These are phyloP conservation scores for Sarcophaga rosellei DNA, from an alignment of 2,888 invertebrate species.

Conservation along the genomic window DNA sequence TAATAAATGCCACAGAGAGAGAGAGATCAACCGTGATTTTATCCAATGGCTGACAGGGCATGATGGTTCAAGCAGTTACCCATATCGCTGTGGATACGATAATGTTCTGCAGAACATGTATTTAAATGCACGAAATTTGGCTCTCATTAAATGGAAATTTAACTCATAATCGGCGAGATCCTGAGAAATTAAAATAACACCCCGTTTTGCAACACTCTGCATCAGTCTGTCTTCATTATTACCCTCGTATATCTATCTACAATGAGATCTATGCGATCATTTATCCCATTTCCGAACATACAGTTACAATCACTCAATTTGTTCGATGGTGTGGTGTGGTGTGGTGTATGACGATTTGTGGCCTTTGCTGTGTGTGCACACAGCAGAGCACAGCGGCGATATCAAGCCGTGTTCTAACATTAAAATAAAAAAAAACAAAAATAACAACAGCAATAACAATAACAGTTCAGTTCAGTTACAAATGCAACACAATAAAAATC, in stretches of 20 bases:
- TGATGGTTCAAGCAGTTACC: no score
- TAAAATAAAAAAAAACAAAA: constrained; percentile 39
- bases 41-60: no score
- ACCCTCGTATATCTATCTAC: constrained; percentile 7
- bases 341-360: constrained; percentile 33
- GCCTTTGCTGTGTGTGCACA: background rate
- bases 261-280: constrained; percentile 45
- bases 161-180: no score
- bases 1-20: no score
- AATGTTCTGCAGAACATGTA: no score
- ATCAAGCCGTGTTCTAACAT: constrained; percentile 33
- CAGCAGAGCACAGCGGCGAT: background rate
- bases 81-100: no score
- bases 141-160: no score
- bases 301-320: constrained; percentile 70
- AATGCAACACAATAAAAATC: constrained; percentile 54
- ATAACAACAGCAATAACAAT: constrained; percentile 17
- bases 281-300: constrained; percentile 62
- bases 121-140: no score
- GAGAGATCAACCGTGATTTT: no score
- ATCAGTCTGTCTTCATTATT: background rate
- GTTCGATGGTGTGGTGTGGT: constrained; percentile 45
- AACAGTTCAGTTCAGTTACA: constrained; percentile 33
- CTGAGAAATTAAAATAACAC: background rate
- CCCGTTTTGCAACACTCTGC: constrained; percentile 14